Evolutionary conservation across 2,888 invertebrate genomes (phyloP).

Genomic region (Uropetala carovei): DNA sequence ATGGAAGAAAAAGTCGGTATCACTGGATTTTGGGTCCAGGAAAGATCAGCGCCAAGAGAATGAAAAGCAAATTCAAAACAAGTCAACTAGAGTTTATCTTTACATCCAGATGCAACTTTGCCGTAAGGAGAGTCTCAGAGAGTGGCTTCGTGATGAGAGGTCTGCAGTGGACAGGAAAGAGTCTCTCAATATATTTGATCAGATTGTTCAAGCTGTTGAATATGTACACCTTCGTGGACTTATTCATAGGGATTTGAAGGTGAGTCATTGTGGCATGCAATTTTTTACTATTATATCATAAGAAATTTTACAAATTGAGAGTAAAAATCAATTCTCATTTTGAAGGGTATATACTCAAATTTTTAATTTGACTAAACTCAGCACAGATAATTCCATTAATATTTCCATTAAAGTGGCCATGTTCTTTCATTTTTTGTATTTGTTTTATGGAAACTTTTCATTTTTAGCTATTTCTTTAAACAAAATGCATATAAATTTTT

Average conservation of each 20-base stretch:
- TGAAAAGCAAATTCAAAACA: not conserved
- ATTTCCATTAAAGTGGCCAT: no score
- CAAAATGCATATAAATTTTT: no score
- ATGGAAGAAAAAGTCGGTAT: not conserved
- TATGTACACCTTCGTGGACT: constrained; percentile 95
- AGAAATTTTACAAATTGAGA: no score
- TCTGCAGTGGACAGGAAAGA: constrained; percentile 70
- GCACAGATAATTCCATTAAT: no score
- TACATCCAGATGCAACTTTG: constrained; percentile 99
- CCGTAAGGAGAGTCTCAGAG: constrained; percentile 89
- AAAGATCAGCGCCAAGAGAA: not conserved
- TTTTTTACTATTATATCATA: no score
- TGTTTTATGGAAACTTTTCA: no score
- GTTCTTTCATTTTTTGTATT: no score
- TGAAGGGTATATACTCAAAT: no score
- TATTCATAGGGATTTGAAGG: constrained; percentile 97
- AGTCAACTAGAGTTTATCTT: constrained; percentile 78
- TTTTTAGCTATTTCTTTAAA: no score
- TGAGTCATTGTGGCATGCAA: constrained; percentile 72
- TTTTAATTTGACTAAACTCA: no score
- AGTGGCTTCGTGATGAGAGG: constrained; percentile 87
- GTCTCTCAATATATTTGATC: constrained; percentile 84
- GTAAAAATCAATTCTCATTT: no score
- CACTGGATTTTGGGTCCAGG: not conserved
- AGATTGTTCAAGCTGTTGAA: constrained; percentile 95